Evolutionary conservation across 2,888 invertebrate genomes (phyloP), one percentile per base, ranked within the genome.

Genomic region (Drosophila antonietae): DNA sequence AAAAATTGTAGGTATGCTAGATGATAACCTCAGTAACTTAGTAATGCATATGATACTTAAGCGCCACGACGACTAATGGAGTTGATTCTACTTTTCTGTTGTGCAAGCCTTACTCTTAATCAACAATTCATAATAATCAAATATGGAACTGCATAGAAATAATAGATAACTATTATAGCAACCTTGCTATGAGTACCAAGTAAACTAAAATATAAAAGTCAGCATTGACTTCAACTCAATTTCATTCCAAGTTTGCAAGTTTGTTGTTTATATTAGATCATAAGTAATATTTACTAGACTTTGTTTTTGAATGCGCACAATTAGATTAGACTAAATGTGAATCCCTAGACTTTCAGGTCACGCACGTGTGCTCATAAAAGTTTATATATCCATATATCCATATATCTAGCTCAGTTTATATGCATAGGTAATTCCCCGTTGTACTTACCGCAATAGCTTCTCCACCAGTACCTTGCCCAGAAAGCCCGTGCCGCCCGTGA

Each of bases 401-500:
- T 20, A 18, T 7, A 14, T 15, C 14, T 33, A 14, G 4, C 14
- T 46, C 2, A 4, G 15, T 23, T 33, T 6, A 15, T 31, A n/a
- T 53, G 28, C 28, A 18, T 10, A 15, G 9, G 6, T 18, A 8
- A 10, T 2, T 8, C 56, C 14, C 56, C 18, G 2, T 49, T 39
- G 2, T 64, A 72, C 78, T 74, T 78, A 93, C 93, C 93, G 90
- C 49, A 93, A 77, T 20, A 93, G 82, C 83, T 93, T 93, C 77
- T 93, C 93, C 35, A 93, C 90, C 41, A 93, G 81, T 67, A 93
- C 93, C 82, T 93, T 93, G 71, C 93, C 93, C 39, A 93, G 82
- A 71, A 93, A 93, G n/a, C 93, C 93, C 6, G 93, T 92, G 63
- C 93, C 93, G 35, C 93, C 93, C 39, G 93, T 93, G 61, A 93